Base-by-base conservation (phyloP, 2,888 invertebrate genomes). In the Sarcophaga rosellei region DNA sequence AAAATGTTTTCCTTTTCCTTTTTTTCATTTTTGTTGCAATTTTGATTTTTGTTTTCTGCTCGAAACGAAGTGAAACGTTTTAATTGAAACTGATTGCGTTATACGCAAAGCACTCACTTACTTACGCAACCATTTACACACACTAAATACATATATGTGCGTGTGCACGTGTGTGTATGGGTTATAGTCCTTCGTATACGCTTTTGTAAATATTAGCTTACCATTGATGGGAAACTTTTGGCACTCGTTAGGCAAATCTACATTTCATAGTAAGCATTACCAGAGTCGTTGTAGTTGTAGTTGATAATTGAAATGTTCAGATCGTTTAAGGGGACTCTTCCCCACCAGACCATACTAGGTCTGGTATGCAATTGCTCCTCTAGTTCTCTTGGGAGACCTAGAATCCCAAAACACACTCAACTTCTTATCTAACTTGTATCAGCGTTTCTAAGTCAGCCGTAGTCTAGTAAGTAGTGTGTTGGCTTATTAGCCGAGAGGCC, bases 11-110 rank as follows among this genome's bases (percentile, higher is more conserved):
- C 35, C 2, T 86, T 83, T 35, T 35, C 35, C 2, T 35, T 8
- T 35, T 35, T 35, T 35, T 25, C 25, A 69, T 68, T 62, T 61
- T 61, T 65, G 6, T 47, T 53, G 53, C 17, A 15, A 12, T n/a
- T 20, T 63, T 63, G 21, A 2, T 25, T 17, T 66, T 12, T 1
- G 35, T 35, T 75, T 84, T 70, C 53, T 79, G 84, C 69, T 75
- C 53, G 69, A 80, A 78, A n/a, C n/a, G n/a, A 84, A 84, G 62
- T 84, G 74, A 84, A 86, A 86, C 78, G 78, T 84, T 86, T 86
- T 86, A 84, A 86, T 84, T 84, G 81, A 82, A 84, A 74, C 17
- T 53, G 53, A 12, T 17, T 81, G 77, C 78, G 81, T 53, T 53
- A 53, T 78, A 73, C 20, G 66, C 65, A 75, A 74, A 79, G 47